Percentiles rank a stretch among this genome's conserved stretches.
These are phyloP conservation scores for Drosophila mayaguana DNA, from an alignment of 2,888 invertebrate genomes.

Conservation along the genomic window DNA sequence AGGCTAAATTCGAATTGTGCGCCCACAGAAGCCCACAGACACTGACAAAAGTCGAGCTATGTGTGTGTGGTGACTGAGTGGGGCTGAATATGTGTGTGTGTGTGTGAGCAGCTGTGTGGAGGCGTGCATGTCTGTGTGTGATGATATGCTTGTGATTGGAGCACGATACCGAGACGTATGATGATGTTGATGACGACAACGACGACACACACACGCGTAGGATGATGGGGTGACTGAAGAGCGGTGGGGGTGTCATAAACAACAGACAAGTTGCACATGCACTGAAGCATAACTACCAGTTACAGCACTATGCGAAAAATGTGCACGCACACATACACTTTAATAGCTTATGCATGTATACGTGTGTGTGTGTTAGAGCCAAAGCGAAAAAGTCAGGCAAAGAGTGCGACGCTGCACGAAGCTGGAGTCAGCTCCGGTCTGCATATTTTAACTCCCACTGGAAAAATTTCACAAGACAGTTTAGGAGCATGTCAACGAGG, in stretches of 20 bases:
- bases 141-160: conserved; percentile 75
- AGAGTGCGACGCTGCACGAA: conserved; percentile 5
- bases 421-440: conserved; percentile 57
- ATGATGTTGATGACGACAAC: conserved; percentile 75
- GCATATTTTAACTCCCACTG: conserved; percentile 78
- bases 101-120: conserved; percentile 7
- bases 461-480: conserved; percentile 77
- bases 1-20: conserved; percentile 39
- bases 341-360: not conserved
- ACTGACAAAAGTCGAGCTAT: conserved; percentile 21
- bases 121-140: conserved; percentile 35
- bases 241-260: conserved; percentile 66
- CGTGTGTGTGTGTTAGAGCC: conserved; percentile 6
- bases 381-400: conserved; percentile 65
- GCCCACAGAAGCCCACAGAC: conserved; percentile 16
- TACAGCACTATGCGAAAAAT: conserved; percentile 54
- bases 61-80: no score
- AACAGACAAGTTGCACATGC: conserved; percentile 80
- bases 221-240: conserved; percentile 11
- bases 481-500: conserved; percentile 60
- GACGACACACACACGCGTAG: conserved; percentile 14
- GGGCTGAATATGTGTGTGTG: conserved; percentile 11
- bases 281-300: conserved; percentile 69
- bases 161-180: conserved; percentile 73
- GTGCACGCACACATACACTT: conserved; percentile 1